Conservation (phyloP, 2,797 vertebrate species). For the Neosalanx taihuensis region DNA sequence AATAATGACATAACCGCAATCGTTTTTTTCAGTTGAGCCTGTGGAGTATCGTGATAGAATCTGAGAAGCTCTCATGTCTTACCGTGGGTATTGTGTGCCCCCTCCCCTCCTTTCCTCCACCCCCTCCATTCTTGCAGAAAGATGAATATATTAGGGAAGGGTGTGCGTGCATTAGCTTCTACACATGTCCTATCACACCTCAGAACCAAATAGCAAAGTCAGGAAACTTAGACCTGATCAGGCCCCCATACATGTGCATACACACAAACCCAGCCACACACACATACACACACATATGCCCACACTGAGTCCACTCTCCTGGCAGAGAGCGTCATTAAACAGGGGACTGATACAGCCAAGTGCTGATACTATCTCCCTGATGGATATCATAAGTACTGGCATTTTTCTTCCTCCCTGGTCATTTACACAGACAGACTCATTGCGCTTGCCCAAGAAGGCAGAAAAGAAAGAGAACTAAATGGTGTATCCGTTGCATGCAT, state of each 20-base stretch:
- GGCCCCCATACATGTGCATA: not conserved
- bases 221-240: not conserved
- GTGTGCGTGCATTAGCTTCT: not conserved
- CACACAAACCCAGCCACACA: not conserved
- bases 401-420: constrained; percentile 32
- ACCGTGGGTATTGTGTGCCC: not conserved
- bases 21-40: no score
- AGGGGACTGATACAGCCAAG: constrained; percentile 27
- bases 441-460: not conserved
- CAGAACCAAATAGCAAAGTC: no score
- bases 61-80: no score
- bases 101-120: not conserved
- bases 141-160: constrained; percentile 9
- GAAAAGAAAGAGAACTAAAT: not conserved
- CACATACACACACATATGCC: constrained; percentile 1
- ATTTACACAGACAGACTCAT: constrained; percentile 3
- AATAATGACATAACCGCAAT: no score
- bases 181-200: not conserved
- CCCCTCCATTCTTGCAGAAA: constrained; percentile 12
- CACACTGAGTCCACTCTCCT: not conserved
- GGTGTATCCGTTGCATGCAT: no score
- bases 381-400: constrained; percentile 39
- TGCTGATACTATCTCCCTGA: constrained; percentile 47
- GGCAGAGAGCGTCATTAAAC: constrained; percentile 33
- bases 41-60: no score